phyloP scores from a whole-genome alignment of 2,797 vertebrate genomes.

The Propithecus deckenii region DNA sequence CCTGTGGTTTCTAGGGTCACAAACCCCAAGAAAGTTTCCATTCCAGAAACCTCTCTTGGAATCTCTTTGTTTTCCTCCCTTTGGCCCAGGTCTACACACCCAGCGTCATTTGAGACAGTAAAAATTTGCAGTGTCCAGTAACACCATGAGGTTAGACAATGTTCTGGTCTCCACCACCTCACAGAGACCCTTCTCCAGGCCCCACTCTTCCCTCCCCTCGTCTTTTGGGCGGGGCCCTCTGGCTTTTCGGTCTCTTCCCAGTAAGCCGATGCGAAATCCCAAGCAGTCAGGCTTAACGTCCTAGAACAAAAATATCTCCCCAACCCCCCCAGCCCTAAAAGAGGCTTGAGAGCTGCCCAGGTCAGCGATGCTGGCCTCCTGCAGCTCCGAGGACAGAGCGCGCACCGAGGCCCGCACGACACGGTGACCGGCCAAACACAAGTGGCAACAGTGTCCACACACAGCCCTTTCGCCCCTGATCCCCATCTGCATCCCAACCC shows the following conservation, averaged over 20 bases:
- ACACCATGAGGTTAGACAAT: no score
- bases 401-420: accelerated
- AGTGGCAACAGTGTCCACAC: neutral
- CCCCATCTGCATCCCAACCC: neutral
- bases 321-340: neutral
- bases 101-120: neutral
- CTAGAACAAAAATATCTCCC: no score
- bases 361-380: accelerated
- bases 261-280: neutral
- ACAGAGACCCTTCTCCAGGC: neutral
- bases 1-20: neutral
- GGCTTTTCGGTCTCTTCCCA: neutral
- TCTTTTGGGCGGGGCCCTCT: neutral
- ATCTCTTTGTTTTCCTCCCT: neutral
- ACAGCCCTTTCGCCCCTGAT: accelerated
- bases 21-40: neutral
- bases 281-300: neutral
- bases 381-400: accelerated
- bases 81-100: neutral
- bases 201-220: accelerated
- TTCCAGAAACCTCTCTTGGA: neutral
- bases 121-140: neutral
- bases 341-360: no score
- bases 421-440: accelerated
- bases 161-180: neutral